Percentiles rank a stretch among this genome's conserved stretches.
phyloP scores from a whole-genome alignment of 2,888 invertebrate species.

The Acleris cristana region DNA sequence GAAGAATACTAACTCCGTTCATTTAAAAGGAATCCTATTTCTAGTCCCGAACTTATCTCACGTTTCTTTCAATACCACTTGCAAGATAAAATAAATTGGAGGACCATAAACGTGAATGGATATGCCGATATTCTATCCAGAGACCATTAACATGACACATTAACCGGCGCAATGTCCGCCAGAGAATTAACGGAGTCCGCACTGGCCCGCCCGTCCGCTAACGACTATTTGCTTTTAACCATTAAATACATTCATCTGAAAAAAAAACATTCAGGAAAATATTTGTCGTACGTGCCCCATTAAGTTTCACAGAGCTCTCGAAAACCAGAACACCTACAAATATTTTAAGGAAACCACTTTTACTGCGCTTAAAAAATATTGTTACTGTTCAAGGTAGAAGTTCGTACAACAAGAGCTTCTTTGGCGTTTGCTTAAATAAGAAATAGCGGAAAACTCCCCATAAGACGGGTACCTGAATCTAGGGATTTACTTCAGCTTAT shows the following conservation, averaged over 20 bases:
- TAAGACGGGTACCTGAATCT: conserved; percentile 13
- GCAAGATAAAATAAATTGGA: conserved; percentile 65
- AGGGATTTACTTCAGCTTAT: conserved; percentile 25
- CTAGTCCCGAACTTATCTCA: conserved; percentile 16
- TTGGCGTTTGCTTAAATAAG: not conserved
- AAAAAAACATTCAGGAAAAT: conserved; percentile 18
- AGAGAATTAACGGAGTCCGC: conserved; percentile 62
- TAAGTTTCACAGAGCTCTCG: conserved; percentile 15
- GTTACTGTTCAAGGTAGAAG: too few relatives aligned
- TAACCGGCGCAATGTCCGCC: conserved; percentile 59
- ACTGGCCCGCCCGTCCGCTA: conserved; percentile 54
- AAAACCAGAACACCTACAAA: not conserved
- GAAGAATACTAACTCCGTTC: not conserved
- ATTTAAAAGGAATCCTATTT: conserved; percentile 12
- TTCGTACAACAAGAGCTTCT: not conserved
- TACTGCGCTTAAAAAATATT: too few relatives aligned
- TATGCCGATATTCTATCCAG: conserved; percentile 60
- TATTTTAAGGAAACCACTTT: too few relatives aligned
- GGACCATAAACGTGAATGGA: conserved; percentile 62
- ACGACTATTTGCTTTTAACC: conserved; percentile 61
- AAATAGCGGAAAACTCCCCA: conserved; percentile 1
- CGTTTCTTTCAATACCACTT: conserved; percentile 43
- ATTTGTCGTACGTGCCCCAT: conserved; percentile 29
- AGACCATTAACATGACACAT: conserved; percentile 70
- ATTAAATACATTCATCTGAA: conserved; percentile 39